Conservation (phyloP, 2,113 vertebrate species). For the Antigone vipio region DNA sequence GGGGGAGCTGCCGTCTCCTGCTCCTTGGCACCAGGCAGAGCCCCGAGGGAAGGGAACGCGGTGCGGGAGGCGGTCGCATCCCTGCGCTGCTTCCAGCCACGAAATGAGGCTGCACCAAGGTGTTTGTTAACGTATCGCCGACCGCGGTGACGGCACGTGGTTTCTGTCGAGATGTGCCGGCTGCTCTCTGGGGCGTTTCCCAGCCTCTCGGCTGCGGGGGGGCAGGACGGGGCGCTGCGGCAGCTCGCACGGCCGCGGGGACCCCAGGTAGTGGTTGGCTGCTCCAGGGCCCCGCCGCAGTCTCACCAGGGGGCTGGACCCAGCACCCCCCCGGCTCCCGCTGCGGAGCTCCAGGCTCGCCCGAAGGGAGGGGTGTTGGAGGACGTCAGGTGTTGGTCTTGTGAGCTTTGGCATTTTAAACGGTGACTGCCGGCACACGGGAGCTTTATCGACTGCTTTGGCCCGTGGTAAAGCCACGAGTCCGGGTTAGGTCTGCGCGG, state of each 20-base stretch:
- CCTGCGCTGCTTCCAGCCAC: neutral
- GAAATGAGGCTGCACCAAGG: neutral
- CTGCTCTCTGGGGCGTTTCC: neutral
- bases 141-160: neutral
- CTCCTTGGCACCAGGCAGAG: neutral
- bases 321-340: too few relatives aligned
- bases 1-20: neutral
- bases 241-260: neutral
- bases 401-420: neutral
- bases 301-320: neutral
- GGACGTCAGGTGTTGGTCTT: neutral
- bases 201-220: too few relatives aligned
- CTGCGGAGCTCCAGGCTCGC: rapidly evolving
- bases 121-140: neutral
- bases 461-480: neutral
- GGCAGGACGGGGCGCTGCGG: neutral
- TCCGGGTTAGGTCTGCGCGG: neutral
- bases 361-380: neutral
- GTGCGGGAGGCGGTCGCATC: neutral
- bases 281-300: neutral
- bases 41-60: neutral
- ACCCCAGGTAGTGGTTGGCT: rapidly evolving
- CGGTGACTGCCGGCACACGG: neutral
- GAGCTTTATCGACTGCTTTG: neutral
- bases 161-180: neutral